Conservation (phyloP, 1,140 invertebrate genomes). For the Pteromalus puparum region DNA sequence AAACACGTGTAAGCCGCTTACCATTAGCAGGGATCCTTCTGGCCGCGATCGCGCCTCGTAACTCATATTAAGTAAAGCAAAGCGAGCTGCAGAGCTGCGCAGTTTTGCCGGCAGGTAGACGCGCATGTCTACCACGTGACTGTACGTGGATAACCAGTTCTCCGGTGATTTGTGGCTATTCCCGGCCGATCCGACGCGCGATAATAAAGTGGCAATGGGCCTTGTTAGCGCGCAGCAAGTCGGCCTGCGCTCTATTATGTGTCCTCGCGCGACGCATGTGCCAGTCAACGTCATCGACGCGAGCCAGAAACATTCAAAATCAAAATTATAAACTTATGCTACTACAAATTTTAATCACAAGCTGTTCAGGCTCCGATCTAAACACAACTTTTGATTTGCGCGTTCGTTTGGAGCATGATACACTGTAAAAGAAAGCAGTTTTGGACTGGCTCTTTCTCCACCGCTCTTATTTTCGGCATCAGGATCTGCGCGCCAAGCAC, state of each 20-base stretch:
- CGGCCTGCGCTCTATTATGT: constrained; percentile 50
- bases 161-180: constrained; percentile 64
- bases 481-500: no score
- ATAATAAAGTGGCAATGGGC: constrained; percentile 68
- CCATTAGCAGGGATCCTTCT: not conserved
- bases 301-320: not conserved
- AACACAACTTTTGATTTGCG: no score
- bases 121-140: constrained; percentile 16
- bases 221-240: constrained; percentile 62
- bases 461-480: no score
- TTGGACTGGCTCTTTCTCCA: no score
- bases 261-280: constrained; percentile 51
- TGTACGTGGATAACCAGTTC: constrained; percentile 61
- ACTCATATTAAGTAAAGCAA: constrained; percentile 9
- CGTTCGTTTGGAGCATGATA: no score
- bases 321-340: no score
- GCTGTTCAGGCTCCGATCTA: no score
- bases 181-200: constrained; percentile 58
- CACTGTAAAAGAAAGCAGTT: no score
- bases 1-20: not conserved
- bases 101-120: constrained; percentile 11
- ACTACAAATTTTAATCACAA: no score
- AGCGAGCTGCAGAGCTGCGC: not conserved
- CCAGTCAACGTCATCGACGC: constrained; percentile 59
- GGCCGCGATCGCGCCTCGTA: constrained; percentile 29